These are phyloP conservation scores for Coecobrya sp. DNA, from an alignment of 2,888 invertebrate genomes.

Conservation along the genomic window DNA sequence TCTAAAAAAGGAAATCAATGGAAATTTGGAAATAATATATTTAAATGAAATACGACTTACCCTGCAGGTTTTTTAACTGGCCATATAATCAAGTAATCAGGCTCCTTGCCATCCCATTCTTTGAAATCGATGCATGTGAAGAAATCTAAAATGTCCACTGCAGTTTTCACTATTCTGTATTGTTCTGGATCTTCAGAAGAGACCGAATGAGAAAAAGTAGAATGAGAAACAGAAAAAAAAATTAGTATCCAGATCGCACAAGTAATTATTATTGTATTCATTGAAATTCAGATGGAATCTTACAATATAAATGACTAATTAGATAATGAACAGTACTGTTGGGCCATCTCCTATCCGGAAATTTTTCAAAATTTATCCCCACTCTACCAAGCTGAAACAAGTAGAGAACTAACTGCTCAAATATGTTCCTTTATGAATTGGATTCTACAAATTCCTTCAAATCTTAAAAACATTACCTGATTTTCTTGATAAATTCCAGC, in stretches of 20 bases:
- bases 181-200: conserved; percentile 89
- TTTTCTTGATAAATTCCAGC: conserved; percentile 89
- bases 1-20: background rate
- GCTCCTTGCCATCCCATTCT: conserved; percentile 90
- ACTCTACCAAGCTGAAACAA: conserved; percentile 88
- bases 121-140: conserved; percentile 91
- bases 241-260: too few relatives aligned
- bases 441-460: background rate
- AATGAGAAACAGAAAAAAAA: background rate
- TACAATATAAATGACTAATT: conserved; percentile 90
- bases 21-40: background rate
- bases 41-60: background rate
- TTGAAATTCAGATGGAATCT: background rate
- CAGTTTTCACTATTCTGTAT: conserved; percentile 90
- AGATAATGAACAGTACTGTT: conserved; percentile 91
- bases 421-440: too few relatives aligned
- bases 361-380: conserved; percentile 91
- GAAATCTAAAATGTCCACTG: conserved; percentile 90
- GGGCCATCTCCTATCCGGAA: conserved; percentile 91
- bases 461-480: conserved; percentile 76
- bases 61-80: conserved; percentile 90
- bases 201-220: conserved; percentile 8
- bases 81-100: conserved; percentile 91
- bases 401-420: too few relatives aligned
- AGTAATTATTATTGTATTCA: background rate